Evolutionary conservation across 2,888 invertebrate species (phyloP).

Genomic region (Laothoe populi): DNA sequence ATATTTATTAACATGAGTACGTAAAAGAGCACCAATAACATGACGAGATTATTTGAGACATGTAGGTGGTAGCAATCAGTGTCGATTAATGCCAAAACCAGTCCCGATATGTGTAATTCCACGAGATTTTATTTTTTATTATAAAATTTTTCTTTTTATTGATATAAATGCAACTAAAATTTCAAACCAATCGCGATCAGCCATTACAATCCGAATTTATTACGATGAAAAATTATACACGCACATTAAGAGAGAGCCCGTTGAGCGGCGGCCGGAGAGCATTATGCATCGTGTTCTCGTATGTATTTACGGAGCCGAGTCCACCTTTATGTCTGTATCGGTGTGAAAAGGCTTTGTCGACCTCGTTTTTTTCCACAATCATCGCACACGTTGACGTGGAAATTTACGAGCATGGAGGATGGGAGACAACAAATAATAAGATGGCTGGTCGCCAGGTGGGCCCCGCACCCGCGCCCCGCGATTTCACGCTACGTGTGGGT

Average conservation of each 20-base stretch:
- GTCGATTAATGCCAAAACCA: constrained; percentile 65
- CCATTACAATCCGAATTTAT: constrained; percentile 82
- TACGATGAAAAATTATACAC: constrained; percentile 82
- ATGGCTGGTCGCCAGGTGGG: constrained; percentile 74
- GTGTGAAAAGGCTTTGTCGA: constrained; percentile 80
- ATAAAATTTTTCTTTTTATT: constrained; percentile 48
- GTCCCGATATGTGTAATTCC: constrained; percentile 58
- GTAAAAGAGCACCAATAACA: constrained; percentile 61
- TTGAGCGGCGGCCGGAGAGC: constrained; percentile 54
- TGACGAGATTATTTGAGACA: constrained; percentile 49
- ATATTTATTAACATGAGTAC: constrained; percentile 62
- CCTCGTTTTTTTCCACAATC: constrained; percentile 78
- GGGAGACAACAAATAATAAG: constrained; percentile 83
- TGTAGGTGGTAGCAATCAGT: constrained; percentile 69
- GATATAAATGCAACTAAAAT: constrained; percentile 71
- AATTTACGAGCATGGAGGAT: constrained; percentile 83
- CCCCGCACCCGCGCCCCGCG: constrained; percentile 73
- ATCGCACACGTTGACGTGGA: constrained; percentile 83
- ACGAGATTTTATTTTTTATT: constrained; percentile 51
- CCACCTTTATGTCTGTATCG: constrained; percentile 69
- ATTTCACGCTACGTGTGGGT: constrained; percentile 84
- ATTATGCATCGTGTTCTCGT: constrained; percentile 60
- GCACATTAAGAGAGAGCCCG: constrained; percentile 59
- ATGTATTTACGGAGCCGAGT: constrained; percentile 58
- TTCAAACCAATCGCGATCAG: constrained; percentile 75